phyloP scores from a whole-genome alignment of 2,797 vertebrate genomes.

The Lacerta agilis region DNA sequence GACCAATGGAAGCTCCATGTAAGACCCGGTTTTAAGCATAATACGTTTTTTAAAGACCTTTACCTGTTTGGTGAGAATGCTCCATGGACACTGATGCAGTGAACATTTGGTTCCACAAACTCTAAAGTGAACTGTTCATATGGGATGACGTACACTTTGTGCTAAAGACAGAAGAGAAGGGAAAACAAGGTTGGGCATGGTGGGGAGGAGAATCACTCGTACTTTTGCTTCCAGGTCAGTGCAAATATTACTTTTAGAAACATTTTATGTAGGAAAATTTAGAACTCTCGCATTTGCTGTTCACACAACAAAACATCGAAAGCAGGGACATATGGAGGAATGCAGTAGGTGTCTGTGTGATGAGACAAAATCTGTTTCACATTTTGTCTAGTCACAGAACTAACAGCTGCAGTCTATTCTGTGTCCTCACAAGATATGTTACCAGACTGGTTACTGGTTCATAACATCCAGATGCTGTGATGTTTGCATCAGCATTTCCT shows the following conservation, averaged over 20 bases:
- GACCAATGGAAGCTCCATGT: not conserved
- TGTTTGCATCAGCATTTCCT: not conserved
- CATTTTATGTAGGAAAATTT: not conserved
- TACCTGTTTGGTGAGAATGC: conserved; percentile 89
- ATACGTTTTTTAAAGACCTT: not conserved
- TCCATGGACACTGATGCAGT: conserved; percentile 88
- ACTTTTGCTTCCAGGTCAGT: not conserved
- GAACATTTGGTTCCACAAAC: conserved; percentile 84
- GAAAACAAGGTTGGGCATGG: not conserved
- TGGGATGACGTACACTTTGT: conserved; percentile 87
- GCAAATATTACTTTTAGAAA: not conserved
- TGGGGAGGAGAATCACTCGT: not conserved
- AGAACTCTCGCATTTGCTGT: not conserved
- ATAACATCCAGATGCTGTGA: not conserved
- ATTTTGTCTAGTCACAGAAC: not conserved
- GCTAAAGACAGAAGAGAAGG: conserved; percentile 67
- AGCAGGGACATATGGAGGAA: not conserved
- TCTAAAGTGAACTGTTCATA: conserved; percentile 85
- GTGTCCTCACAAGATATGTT: not conserved
- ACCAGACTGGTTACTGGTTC: not conserved
- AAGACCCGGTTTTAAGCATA: not conserved
- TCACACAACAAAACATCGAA: not conserved
- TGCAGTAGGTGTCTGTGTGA: not conserved
- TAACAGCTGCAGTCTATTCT: not conserved
- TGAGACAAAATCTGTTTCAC: not conserved